Conservation (phyloP, 2,113 vertebrate genomes). For the Podarcis muralis region DNA sequence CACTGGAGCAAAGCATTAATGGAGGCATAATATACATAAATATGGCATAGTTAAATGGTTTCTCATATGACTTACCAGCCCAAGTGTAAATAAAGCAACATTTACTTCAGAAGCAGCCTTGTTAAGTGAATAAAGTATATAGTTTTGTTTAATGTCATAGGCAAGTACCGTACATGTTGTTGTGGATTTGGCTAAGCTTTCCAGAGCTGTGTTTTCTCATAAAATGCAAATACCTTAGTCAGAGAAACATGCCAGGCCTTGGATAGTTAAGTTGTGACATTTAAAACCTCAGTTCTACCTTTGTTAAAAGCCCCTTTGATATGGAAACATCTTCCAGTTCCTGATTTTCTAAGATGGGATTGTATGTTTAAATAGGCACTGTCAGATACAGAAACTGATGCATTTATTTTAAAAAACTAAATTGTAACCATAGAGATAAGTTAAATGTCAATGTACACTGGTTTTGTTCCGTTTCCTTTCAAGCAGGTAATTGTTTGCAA, state of each 20-base stretch:
- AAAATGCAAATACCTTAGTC: slow-evolving; percentile 34
- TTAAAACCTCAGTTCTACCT: slow-evolving; percentile 17
- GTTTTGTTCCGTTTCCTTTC: not conserved
- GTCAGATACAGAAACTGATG: slow-evolving; percentile 3
- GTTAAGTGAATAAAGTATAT: slow-evolving; percentile 35
- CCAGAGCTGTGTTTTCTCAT: slow-evolving; percentile 46
- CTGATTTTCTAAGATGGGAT: slow-evolving; percentile 25
- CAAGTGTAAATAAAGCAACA: not conserved
- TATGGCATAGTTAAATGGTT: not conserved
- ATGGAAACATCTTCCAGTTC: not conserved
- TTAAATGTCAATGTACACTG: slow-evolving; percentile 20
- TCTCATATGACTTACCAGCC: slow-evolving; percentile 45
- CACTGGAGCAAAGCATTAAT: not conserved
- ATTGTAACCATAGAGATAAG: slow-evolving; percentile 3
- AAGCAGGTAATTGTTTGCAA: slow-evolving; percentile 13
- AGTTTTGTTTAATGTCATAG: slow-evolving; percentile 41
- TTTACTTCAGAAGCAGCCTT: slow-evolving; percentile 1
- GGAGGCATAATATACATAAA: not conserved
- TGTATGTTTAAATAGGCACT: not conserved
- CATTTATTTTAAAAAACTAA: not conserved
- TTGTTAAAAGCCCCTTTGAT: not conserved
- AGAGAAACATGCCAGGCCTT: slow-evolving; percentile 34
- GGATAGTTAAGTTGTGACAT: slow-evolving; percentile 4
- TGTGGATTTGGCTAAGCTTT: slow-evolving; percentile 51
- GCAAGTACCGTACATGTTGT: slow-evolving; percentile 25